These are phyloP conservation scores for Phrynocephalus versicolor DNA, from an alignment of 2,113 vertebrate genomes.

Conservation along the genomic window DNA sequence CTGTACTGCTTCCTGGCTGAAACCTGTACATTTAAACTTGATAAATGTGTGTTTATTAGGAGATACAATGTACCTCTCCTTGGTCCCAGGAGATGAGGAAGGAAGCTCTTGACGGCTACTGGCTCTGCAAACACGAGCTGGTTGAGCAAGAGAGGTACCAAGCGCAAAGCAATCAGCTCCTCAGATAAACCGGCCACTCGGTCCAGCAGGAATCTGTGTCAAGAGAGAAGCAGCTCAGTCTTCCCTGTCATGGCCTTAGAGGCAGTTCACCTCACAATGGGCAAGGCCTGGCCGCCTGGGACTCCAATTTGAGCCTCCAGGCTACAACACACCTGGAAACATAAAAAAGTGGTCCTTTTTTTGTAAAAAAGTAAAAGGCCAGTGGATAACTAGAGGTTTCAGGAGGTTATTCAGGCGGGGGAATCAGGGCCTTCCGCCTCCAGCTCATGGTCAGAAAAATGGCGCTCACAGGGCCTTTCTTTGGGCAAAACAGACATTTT, in stretches of 20 bases:
- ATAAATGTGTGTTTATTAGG: constrained; percentile 26
- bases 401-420: no score
- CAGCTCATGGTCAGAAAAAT: no score
- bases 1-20: no score
- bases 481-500: no score
- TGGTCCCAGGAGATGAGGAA: constrained; percentile 93
- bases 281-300: no score
- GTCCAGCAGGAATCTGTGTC: constrained; percentile 89
- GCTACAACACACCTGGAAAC: no score
- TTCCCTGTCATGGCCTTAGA: neutral
- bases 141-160: constrained; percentile 92
- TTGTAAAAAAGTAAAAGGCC: neutral
- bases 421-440: no score
- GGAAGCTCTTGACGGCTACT: constrained; percentile 95
- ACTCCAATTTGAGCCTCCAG: no score
- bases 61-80: constrained; percentile 83
- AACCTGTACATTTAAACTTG: neutral
- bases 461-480: no score
- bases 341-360: no score
- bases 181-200: constrained; percentile 89
- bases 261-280: neutral
- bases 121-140: constrained; percentile 95
- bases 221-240: constrained; percentile 32
- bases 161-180: constrained; percentile 86
- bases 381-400: neutral